Percentiles rank a stretch among this genome's conserved stretches.
phyloP scores from a whole-genome alignment of 1,140 invertebrate species.

The Drosophila pectinifera region DNA sequence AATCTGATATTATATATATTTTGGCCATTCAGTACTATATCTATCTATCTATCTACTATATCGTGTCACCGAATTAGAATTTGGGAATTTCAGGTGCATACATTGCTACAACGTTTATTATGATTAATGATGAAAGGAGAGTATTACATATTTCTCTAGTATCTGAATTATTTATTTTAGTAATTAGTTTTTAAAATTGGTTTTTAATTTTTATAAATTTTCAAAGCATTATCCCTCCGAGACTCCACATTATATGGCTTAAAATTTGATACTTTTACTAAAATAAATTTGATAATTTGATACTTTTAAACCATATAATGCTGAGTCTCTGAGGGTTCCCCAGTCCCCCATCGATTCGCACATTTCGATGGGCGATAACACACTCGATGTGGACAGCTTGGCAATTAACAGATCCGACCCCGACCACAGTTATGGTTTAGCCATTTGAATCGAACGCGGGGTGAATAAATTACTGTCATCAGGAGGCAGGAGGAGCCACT shows the following conservation, averaged over 20 bases:
- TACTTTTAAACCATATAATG: neutral
- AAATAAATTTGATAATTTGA: too few species aligned
- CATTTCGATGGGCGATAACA: conserved; percentile 42
- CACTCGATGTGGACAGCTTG: conserved; percentile 40
- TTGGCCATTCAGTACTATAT: too few species aligned
- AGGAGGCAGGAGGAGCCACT: conserved; percentile 31
- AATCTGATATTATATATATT: too few species aligned
- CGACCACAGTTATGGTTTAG: conserved; percentile 42
- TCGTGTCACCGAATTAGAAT: neutral
- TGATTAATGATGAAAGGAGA: too few species aligned
- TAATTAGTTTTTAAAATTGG: too few species aligned
- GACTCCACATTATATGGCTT: too few species aligned
- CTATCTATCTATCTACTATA: too few species aligned
- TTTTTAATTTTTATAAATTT: neutral
- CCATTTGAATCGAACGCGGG: conserved; percentile 55
- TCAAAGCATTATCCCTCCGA: too few species aligned
- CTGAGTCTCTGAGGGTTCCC: neutral
- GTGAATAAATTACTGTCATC: conserved; percentile 72
- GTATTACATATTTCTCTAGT: neutral
- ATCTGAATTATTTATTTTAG: too few species aligned
- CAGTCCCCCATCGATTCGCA: neutral
- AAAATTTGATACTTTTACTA: too few species aligned
- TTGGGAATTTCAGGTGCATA: neutral
- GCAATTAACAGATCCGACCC: conserved; percentile 66
- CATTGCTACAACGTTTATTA: neutral